Percentiles rank a stretch among this genome's conserved stretches.
Conservation (phyloP, 2,797 vertebrate genomes). For the Sebastolobus alascanus region DNA sequence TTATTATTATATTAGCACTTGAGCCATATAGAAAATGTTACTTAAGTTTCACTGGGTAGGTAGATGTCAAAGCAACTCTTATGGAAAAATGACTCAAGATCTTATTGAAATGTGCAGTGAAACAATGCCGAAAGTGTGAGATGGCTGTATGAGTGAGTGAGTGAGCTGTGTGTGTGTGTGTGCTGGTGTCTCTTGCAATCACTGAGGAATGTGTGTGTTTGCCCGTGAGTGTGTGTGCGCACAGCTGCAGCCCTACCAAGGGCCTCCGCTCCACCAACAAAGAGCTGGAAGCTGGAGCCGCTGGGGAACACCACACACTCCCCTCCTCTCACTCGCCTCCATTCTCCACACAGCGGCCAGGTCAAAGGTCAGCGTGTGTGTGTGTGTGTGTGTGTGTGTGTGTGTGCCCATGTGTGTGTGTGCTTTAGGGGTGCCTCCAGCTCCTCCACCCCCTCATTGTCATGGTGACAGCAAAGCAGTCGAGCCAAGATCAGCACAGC, state of each 20-base stretch:
- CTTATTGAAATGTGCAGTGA: not conserved
- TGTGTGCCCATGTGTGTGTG: slow-evolving; percentile 40
- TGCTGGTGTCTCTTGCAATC: slow-evolving; percentile 50
- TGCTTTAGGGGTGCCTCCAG: slow-evolving; percentile 34
- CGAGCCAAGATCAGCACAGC: slow-evolving; percentile 72
- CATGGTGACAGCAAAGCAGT: slow-evolving; percentile 74
- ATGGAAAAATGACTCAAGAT: not conserved
- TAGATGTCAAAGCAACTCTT: not conserved
- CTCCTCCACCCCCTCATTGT: slow-evolving; percentile 68
- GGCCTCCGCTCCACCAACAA: slow-evolving; percentile 77
- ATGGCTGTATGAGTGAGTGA: not conserved
- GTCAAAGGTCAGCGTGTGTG: slow-evolving; percentile 66
- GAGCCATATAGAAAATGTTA: not conserved
- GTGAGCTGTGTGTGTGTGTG: slow-evolving; percentile 30
- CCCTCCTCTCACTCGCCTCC: slow-evolving; percentile 39
- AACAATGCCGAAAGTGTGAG: slow-evolving; percentile 9
- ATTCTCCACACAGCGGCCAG: slow-evolving; percentile 61
- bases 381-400: slow-evolving; percentile 38
- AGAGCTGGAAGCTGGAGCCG: slow-evolving; percentile 75
- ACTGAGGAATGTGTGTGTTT: slow-evolving; percentile 55
- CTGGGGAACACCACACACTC: slow-evolving; percentile 56
- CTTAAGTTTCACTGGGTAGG: not conserved
- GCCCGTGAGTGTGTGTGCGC: slow-evolving; percentile 34
- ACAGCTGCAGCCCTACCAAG: slow-evolving; percentile 74
- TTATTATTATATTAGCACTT: not conserved